A percentile compares a stretch with the other conserved stretches of the same genome.
These are phyloP conservation scores for Pseudorhombus dupliciocellatus DNA, from an alignment of 2,113 vertebrate genomes.

Conservation along the genomic window DNA sequence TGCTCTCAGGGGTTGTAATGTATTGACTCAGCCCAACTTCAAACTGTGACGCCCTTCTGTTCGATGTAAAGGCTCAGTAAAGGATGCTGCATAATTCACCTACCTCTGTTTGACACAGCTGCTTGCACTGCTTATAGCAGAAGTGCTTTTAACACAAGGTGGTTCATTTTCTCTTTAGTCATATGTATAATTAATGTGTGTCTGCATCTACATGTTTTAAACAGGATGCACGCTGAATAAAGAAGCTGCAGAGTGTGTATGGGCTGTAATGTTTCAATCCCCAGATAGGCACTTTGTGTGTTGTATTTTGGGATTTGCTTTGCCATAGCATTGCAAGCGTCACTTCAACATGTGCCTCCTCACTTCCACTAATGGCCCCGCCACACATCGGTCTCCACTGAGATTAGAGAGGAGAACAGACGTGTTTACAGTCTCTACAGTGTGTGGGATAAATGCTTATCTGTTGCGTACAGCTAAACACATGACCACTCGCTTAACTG, in stretches of 20 bases:
- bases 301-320: background rate
- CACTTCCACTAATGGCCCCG: too few relatives aligned
- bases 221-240: constrained; percentile 10
- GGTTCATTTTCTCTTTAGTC: background rate
- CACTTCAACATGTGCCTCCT: too few relatives aligned
- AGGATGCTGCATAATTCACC: background rate
- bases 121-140: background rate
- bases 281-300: background rate
- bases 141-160: background rate
- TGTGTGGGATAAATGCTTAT: constrained; percentile 3
- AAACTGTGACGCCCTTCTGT: background rate
- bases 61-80: background rate
- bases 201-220: background rate
- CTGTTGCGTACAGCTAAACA: constrained; percentile 15
- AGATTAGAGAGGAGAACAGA: background rate
- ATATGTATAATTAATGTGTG: background rate
- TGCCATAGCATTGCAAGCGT: background rate
- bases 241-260: background rate
- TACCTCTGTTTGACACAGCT: background rate
- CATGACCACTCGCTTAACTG: constrained; percentile 9
- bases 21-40: background rate
- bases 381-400: too few relatives aligned
- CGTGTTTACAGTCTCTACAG: background rate
- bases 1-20: background rate
- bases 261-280: background rate